phyloP scores from a whole-genome alignment of 2,113 vertebrate species.

The Perca schrenkii region DNA sequence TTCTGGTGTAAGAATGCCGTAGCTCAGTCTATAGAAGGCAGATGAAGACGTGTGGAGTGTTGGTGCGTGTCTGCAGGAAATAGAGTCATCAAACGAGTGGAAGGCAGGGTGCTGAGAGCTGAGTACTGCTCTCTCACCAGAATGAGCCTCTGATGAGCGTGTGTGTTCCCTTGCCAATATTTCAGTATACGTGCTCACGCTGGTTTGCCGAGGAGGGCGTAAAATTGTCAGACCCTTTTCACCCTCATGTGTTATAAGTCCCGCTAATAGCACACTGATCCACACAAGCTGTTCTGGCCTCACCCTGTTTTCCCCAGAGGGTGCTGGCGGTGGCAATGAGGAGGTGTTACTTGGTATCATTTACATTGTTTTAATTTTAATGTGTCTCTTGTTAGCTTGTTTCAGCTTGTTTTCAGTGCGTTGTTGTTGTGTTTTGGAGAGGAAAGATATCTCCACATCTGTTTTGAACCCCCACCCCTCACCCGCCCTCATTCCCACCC shows the following conservation, averaged over 20 bases:
- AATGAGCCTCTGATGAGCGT: constrained; percentile 19
- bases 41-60: constrained; percentile 30
- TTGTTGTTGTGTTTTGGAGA: constrained; percentile 5
- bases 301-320: constrained; percentile 37
- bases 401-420: constrained; percentile 8
- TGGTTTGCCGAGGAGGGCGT: constrained; percentile 61
- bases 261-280: constrained; percentile 78
- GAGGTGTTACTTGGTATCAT: constrained; percentile 37
- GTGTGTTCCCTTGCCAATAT: constrained; percentile 39
- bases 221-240: constrained; percentile 75
- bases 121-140: constrained; percentile 36
- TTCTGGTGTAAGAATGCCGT: neutral
- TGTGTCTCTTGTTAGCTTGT: constrained; percentile 21
- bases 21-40: neutral
- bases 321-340: neutral
- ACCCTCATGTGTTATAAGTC: constrained; percentile 77
- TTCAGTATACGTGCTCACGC: constrained; percentile 42
- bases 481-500: constrained; percentile 9
- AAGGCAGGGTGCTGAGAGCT: constrained; percentile 69
- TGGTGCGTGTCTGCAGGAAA: constrained; percentile 40
- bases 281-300: constrained; percentile 54
- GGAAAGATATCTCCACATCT: constrained; percentile 37
- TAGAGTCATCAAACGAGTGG: constrained; percentile 62
- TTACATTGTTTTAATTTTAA: constrained; percentile 21
- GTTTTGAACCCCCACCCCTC: constrained; percentile 13